These are phyloP conservation scores for Pseudotriccus pelzelni DNA, from an alignment of 2,797 vertebrate genomes.

Conservation along the genomic window DNA sequence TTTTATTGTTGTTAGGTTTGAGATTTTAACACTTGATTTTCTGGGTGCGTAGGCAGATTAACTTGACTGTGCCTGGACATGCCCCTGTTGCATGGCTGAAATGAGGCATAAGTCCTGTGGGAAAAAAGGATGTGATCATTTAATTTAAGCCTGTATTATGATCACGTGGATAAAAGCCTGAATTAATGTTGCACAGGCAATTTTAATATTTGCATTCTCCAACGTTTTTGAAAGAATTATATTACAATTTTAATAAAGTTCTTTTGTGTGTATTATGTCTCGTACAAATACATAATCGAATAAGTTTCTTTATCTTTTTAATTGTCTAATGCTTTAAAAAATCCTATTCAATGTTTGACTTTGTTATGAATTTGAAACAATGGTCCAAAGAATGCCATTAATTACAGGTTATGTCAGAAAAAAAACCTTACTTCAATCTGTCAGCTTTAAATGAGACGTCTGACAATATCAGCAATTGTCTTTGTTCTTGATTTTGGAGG, in stretches of 20 bases:
- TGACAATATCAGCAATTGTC: not conserved
- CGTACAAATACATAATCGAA: not conserved
- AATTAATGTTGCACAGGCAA: not conserved
- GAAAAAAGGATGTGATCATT: slow-evolving; percentile 45
- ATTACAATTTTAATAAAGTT: not conserved
- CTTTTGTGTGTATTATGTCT: not conserved
- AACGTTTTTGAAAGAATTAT: not conserved
- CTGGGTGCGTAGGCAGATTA: not conserved
- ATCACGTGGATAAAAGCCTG: not conserved
- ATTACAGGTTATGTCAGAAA: not conserved
- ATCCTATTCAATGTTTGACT: not conserved
- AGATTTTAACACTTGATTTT: not conserved
- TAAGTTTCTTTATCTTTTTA: not conserved
- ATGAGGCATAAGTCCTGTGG: slow-evolving; percentile 23
- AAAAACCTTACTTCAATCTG: not conserved
- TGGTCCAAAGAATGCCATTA: not conserved
- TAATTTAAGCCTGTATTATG: not conserved
- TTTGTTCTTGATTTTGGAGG: not conserved
- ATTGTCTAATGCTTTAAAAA: not conserved
- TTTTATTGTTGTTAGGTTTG: not conserved
- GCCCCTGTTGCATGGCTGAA: not conserved
- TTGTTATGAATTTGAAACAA: not conserved
- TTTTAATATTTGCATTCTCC: not conserved
- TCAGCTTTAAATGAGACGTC: not conserved
- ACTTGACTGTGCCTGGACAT: not conserved